These are phyloP conservation scores for Axis porcinus DNA, from an alignment of 2,113 vertebrate species.

Conservation along the genomic window DNA sequence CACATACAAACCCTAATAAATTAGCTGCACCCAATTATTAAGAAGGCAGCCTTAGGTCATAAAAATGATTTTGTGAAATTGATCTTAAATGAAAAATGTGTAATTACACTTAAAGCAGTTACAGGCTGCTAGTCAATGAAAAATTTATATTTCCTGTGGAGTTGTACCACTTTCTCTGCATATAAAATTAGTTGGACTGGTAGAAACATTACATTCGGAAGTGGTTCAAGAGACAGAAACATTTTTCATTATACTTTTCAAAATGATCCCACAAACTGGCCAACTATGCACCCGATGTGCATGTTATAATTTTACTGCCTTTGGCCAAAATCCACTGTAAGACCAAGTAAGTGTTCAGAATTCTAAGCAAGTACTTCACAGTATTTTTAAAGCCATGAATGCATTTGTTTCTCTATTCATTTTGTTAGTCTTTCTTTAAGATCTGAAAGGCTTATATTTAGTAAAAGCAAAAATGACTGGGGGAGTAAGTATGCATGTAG, in stretches of 20 bases:
- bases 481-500: background rate
- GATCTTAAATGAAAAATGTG: constrained; percentile 60
- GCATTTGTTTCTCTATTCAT: background rate
- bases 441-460: constrained; percentile 2
- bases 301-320: constrained; percentile 33
- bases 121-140: constrained; percentile 50
- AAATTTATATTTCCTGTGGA: constrained; percentile 38
- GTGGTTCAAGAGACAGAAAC: constrained; percentile 15
- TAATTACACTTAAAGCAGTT: constrained; percentile 65
- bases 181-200: constrained; percentile 61
- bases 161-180: constrained; percentile 37
- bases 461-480: background rate
- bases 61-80: constrained; percentile 47
- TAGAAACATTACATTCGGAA: constrained; percentile 30
- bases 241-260: constrained; percentile 54
- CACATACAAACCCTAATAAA: constrained; percentile 55
- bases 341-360: background rate
- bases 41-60: constrained; percentile 6
- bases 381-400: background rate
- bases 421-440: background rate
- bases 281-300: background rate
- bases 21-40: constrained; percentile 48
- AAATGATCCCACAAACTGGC: constrained; percentile 43
- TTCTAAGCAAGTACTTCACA: constrained; percentile 24
- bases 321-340: constrained; percentile 35